Evolutionary conservation across 2,113 vertebrate genomes (phyloP), one percentile per base, ranked within the genome.

Genomic region (Carassius carassius): DNA sequence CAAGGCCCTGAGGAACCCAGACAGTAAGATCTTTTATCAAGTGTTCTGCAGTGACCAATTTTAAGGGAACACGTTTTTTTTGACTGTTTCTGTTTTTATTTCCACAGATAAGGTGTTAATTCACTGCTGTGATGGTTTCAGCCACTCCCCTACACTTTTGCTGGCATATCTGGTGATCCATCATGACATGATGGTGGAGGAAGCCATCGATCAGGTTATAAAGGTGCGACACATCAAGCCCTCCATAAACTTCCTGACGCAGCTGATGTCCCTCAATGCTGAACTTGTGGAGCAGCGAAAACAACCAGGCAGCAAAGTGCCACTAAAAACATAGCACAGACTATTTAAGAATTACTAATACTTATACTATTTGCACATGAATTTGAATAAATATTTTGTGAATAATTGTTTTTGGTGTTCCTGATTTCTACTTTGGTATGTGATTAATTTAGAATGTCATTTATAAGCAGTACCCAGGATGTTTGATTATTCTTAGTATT

Each of bases 11-110:
- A 47, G 37, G 41, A 73, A 47, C 35, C 11, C 70, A 14, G 5
- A 73, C n/a, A 73, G 37, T 73, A 73, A 73, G 37, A 73, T 23
- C 70, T 4, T 73, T 73, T 23, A 72, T 44, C 35, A 23, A 73
- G 37, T 44, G 19, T 73, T 73, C 5, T 23, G 11, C 1, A 44
- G 19, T 44, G 10, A n/a, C 37, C 5, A 44, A 7, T 10, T 3
- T 21, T 44, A 44, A 5, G 5, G 0, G 8, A 37, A 17, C 5
- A 7, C 19, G 6, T 4, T 37, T 65, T 69, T 2, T 35, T 35
- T 1, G 29, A 69, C 16, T 2, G 10, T 41, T n/a, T 41, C 35
- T 70, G 35, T 5, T 41, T 37, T 41, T 70, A 41, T 70, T n/a
- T 70, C 8, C 17, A 70, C 35, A 70, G 67, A 70, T 37, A 41